phyloP scores from a whole-genome alignment of 2,797 vertebrate species.

The Sebastes ruberrimus region DNA sequence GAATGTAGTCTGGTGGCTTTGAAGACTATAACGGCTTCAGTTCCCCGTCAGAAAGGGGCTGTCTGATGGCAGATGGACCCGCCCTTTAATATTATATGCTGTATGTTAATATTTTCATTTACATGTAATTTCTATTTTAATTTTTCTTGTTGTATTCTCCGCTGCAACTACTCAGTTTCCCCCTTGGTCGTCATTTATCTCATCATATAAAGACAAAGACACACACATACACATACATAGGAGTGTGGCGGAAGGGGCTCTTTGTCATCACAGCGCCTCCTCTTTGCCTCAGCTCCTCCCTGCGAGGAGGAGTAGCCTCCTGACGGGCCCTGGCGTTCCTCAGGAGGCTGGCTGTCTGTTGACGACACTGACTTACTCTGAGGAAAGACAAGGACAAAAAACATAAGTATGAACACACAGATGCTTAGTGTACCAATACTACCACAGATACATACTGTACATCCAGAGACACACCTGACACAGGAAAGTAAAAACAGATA shows the following conservation, averaged over 20 bases:
- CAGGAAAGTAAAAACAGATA: neutral
- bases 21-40: too few relatives aligned
- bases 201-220: neutral
- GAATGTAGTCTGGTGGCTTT: too few relatives aligned
- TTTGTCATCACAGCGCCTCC: conserved; percentile 88
- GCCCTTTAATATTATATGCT: neutral
- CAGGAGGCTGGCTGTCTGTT: conserved; percentile 82
- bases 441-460: neutral
- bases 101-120: neutral
- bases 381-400: conserved; percentile 1
- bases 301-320: conserved; percentile 73
- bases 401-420: neutral
- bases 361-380: conserved; percentile 88
- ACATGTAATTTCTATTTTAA: neutral
- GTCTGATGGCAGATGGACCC: too few relatives aligned
- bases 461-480: neutral
- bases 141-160: neutral
- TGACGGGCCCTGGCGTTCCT: conserved; percentile 78
- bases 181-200: neutral
- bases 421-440: neutral
- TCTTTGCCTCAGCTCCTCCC: conserved; percentile 81
- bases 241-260: conserved; percentile 80
- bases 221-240: conserved; percentile 80
- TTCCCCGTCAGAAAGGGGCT: too few relatives aligned
- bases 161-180: neutral